Conservation (phyloP, 2,888 invertebrate species). For the Ophonus ardosiacus region DNA sequence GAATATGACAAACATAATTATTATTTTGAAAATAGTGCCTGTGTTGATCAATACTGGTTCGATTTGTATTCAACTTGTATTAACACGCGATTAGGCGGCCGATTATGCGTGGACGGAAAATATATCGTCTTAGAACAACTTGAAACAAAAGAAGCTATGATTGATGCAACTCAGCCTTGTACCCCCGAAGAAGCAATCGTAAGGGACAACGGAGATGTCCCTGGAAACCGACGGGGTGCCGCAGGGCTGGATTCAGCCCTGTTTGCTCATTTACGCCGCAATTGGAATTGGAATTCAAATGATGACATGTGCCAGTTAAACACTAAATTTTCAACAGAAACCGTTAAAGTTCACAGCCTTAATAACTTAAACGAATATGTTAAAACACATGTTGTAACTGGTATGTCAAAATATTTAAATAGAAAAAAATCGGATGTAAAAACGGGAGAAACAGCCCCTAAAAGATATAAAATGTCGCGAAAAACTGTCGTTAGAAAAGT, state of each 20-base stretch:
- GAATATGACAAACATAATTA: conserved; percentile 79
- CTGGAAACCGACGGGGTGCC: conserved; percentile 86
- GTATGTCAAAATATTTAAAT: conserved; percentile 66
- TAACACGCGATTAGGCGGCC: conserved; percentile 80
- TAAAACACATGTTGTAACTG: conserved; percentile 70
- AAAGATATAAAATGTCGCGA: conserved; percentile 55
- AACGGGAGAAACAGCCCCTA: conserved; percentile 52
- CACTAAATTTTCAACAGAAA: neutral
- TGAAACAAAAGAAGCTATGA: conserved; percentile 76
- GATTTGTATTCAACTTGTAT: conserved; percentile 83
- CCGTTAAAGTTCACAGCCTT: conserved; percentile 15
- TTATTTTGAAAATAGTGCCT: conserved; percentile 77
- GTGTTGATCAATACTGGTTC: conserved; percentile 83
- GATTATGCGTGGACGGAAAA: conserved; percentile 69
- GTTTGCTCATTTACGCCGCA: conserved; percentile 82
- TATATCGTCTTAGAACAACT: conserved; percentile 76
- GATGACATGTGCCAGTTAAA: conserved; percentile 60
- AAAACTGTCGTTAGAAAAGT: conserved; percentile 52
- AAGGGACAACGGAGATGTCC: conserved; percentile 80
- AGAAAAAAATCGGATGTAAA: conserved; percentile 57
- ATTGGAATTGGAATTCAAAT: conserved; percentile 79
- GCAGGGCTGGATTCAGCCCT: conserved; percentile 85
- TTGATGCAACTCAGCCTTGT: conserved; percentile 74
- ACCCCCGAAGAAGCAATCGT: conserved; percentile 75
- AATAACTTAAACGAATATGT: conserved; percentile 64